Evolutionary conservation across 1,140 invertebrate genomes (phyloP).

Genomic region (Drosophila mojavensis): DNA sequence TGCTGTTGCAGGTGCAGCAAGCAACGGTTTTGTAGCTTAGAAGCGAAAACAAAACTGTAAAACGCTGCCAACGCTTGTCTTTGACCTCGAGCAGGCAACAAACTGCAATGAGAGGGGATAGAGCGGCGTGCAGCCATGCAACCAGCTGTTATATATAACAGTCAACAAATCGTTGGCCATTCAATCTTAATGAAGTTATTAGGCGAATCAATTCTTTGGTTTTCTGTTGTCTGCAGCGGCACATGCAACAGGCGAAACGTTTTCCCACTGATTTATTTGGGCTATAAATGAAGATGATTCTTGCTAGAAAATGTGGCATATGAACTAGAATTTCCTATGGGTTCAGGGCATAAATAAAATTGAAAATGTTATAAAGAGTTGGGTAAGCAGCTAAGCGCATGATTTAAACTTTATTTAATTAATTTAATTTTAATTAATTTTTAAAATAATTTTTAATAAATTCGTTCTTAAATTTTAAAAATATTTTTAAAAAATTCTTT

Average conservation of each 20-base stretch:
- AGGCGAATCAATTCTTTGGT: conserved; percentile 58
- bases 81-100: conserved; percentile 25
- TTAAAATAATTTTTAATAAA: too few relatives aligned
- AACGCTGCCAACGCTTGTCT: conserved; percentile 49
- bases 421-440: too few relatives aligned
- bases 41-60: conserved; percentile 73
- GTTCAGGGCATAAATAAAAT: too few relatives aligned
- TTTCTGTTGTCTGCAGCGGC: not conserved
- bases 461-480: too few relatives aligned
- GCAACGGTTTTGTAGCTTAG: conserved; percentile 39
- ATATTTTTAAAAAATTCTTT: too few relatives aligned
- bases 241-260: conserved; percentile 28
- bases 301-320: too few relatives aligned
- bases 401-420: too few relatives aligned
- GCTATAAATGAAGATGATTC: too few relatives aligned
- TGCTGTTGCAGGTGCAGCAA: conserved; percentile 54
- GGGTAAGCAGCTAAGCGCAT: too few relatives aligned
- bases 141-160: conserved; percentile 65
- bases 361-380: too few relatives aligned
- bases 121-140: conserved; percentile 3
- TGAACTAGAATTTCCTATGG: too few relatives aligned
- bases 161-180: conserved; percentile 61
- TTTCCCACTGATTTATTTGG: conserved; percentile 5
- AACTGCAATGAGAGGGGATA: not conserved
- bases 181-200: conserved; percentile 79